These are phyloP conservation scores for Drosophila hamatofila DNA, from an alignment of 2,888 invertebrate genomes.

Conservation along the genomic window DNA sequence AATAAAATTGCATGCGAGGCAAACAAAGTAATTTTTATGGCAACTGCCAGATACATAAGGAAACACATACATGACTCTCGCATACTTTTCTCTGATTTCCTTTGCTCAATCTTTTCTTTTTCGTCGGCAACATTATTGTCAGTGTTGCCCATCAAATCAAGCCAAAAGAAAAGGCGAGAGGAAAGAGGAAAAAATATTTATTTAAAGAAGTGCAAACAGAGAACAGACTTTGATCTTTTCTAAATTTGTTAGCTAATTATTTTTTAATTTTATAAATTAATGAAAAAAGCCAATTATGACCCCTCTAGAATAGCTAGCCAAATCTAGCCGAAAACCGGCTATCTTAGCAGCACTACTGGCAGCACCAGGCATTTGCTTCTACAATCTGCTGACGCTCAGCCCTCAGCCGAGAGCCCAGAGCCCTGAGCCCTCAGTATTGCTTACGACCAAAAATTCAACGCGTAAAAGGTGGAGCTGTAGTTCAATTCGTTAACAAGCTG, in stretches of 20 bases:
- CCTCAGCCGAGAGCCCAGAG: constrained; percentile 5
- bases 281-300: neutral
- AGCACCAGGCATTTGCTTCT: constrained; percentile 1
- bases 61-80: constrained; percentile 26
- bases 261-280: neutral
- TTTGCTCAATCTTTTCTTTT: constrained; percentile 23
- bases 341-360: neutral
- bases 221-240: neutral
- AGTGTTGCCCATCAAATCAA: constrained; percentile 30
- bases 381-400: constrained; percentile 64
- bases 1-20: constrained; percentile 76
- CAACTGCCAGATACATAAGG: constrained; percentile 29
- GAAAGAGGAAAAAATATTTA: neutral
- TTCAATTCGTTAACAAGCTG: constrained; percentile 76
- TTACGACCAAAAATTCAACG: constrained; percentile 49
- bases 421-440: constrained; percentile 31
- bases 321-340: neutral
- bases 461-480: constrained; percentile 77
- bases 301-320: neutral
- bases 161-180: neutral
- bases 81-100: constrained; percentile 52
- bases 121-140: constrained; percentile 59
- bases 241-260: neutral
- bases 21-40: constrained; percentile 80
- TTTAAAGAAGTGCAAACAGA: neutral